Conservation (phyloP, 1,140 invertebrate species). For the Chionoecetes opilio region DNA sequence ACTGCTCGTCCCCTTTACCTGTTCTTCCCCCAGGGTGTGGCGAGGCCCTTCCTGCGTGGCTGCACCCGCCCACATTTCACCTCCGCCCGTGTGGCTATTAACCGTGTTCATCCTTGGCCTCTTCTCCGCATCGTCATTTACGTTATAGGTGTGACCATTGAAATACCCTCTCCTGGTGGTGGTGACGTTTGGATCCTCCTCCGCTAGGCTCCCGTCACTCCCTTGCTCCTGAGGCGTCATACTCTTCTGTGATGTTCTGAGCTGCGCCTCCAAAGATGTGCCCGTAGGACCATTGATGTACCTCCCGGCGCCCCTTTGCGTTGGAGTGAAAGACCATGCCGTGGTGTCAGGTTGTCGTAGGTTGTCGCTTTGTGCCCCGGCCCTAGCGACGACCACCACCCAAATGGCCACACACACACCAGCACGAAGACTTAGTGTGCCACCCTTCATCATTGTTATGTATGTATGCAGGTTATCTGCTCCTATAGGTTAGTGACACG, state of each 20-base stretch:
- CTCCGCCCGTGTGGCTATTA: too few species aligned
- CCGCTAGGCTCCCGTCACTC: background rate
- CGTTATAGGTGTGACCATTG: background rate
- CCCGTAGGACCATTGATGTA: too few species aligned
- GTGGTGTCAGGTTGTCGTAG: background rate
- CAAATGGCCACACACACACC: background rate
- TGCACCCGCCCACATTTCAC: background rate
- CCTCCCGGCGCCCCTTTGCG: too few species aligned
- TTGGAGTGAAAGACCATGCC: background rate
- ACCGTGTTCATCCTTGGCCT: background rate
- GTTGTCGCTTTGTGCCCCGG: background rate
- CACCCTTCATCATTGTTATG: background rate
- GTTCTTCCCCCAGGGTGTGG: background rate
- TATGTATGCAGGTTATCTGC: background rate
- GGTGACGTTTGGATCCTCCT: background rate
- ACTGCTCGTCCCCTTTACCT: background rate
- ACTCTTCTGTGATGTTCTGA: too few species aligned
- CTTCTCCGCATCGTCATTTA: background rate
- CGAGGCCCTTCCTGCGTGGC: background rate
- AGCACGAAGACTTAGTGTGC: background rate
- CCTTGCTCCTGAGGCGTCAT: background rate
- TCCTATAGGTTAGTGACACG: background rate
- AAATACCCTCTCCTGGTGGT: too few species aligned
- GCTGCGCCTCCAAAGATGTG: too few species aligned
- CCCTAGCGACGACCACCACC: background rate